Evolutionary conservation across 2,113 vertebrate species (phyloP).

Genomic region (Odontophorus gujanensis): DNA sequence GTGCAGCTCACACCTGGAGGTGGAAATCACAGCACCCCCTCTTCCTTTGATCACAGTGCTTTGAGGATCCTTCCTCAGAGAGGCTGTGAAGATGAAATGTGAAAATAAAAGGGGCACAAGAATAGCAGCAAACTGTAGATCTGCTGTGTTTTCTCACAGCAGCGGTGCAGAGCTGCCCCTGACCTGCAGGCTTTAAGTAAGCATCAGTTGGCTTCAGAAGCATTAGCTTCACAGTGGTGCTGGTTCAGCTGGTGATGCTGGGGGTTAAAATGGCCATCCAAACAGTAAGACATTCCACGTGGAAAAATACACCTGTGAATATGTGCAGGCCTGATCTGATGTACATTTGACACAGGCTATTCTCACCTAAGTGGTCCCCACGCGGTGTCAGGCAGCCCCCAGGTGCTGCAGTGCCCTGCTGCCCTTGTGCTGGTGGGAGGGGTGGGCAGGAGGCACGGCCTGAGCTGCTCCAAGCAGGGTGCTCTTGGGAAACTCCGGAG

Average conservation of each 20-base stretch:
- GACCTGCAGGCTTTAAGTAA: neutral
- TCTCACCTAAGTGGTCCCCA: neutral
- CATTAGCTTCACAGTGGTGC: accelerated
- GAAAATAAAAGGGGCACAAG: neutral
- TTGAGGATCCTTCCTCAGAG: accelerated
- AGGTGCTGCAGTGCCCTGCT: too few species aligned
- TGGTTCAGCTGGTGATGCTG: neutral
- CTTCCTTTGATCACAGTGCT: neutral
- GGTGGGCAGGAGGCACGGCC: neutral
- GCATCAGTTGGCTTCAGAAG: neutral
- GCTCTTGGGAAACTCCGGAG: neutral
- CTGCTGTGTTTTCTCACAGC: neutral
- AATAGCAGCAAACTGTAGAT: neutral
- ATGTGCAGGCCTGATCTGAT: neutral
- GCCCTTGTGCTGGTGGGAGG: too few species aligned
- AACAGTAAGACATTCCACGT: neutral
- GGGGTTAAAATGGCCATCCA: neutral
- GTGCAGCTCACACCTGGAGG: accelerated
- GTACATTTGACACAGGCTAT: neutral
- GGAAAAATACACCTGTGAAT: neutral
- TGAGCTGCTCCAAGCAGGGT: neutral
- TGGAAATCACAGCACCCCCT: neutral
- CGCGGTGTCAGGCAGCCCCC: neutral
- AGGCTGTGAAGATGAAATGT: neutral
- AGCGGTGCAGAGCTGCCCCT: neutral